Evolutionary conservation across 2,113 vertebrate genomes (phyloP).

Genomic region (Pantherophis guttatus): DNA sequence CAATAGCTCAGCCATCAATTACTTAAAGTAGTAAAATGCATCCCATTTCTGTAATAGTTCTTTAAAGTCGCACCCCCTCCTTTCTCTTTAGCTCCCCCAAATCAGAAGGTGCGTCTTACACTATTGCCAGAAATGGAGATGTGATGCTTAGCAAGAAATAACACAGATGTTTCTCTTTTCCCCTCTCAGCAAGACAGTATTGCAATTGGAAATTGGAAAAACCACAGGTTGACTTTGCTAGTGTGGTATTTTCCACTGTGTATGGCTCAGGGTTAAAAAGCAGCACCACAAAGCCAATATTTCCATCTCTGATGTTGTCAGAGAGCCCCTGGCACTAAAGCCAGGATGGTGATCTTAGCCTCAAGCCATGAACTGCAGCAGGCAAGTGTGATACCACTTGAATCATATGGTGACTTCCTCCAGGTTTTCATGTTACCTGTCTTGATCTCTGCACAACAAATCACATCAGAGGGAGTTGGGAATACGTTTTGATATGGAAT

Average conservation of each 20-base stretch:
- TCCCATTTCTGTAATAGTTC: too few species aligned
- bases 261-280: slow-evolving; percentile 34
- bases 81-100: not conserved
- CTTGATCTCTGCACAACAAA: slow-evolving; percentile 10
- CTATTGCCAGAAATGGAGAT: slow-evolving; percentile 35
- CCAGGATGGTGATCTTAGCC: rapidly evolving
- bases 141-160: slow-evolving; percentile 58
- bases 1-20: not conserved
- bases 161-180: slow-evolving; percentile 57
- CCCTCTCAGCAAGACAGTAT: slow-evolving; percentile 53
- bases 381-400: not conserved
- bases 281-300: not conserved
- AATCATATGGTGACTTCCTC: not conserved
- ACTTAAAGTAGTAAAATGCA: not conserved
- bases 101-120: slow-evolving; percentile 44
- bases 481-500: not conserved
- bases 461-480: not conserved
- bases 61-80: not conserved
- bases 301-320: slow-evolving; percentile 27
- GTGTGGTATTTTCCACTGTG: slow-evolving; percentile 40
- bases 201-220: slow-evolving; percentile 46
- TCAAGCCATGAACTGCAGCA: not conserved
- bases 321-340: not conserved
- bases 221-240: slow-evolving; percentile 31
- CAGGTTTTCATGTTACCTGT: not conserved